Conservation (phyloP, 2,113 vertebrate species). For the Trichechus manatus region DNA sequence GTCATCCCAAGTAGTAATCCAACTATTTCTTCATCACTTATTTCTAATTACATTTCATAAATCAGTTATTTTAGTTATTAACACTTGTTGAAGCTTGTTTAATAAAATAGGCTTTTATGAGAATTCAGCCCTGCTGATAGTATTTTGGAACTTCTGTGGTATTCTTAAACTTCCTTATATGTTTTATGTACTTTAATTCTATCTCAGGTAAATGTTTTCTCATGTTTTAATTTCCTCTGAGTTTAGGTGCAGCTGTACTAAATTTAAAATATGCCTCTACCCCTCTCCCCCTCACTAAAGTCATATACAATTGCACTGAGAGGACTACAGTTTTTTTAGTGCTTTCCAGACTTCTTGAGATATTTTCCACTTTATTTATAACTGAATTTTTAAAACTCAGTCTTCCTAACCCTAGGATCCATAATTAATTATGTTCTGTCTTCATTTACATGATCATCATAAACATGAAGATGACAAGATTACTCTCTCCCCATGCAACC, state of each 20-base stretch:
- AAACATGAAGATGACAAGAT: neutral
- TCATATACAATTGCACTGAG: neutral
- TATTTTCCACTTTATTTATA: neutral
- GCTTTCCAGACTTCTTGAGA: neutral
- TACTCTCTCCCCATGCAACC: neutral
- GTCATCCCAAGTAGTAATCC: neutral
- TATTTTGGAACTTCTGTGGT: neutral
- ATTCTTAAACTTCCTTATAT: neutral
- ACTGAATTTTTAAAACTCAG: neutral
- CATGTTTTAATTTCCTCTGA: neutral
- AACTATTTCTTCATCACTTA: neutral
- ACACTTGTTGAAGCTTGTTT: neutral
- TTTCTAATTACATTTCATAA: neutral
- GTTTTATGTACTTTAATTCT: neutral
- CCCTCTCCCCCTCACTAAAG: neutral
- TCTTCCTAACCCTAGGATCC: neutral
- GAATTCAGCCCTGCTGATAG: neutral
- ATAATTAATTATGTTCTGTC: neutral
- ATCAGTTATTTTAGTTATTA: neutral
- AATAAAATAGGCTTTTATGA: neutral
- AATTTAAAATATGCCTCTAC: neutral
- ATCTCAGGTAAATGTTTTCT: slow-evolving; percentile 1
- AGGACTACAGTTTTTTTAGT: neutral
- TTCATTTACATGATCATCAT: neutral
- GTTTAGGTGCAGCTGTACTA: neutral